Evolutionary conservation across 2,797 vertebrate genomes (phyloP).

Genomic region (Threskiornis aethiopicus): DNA sequence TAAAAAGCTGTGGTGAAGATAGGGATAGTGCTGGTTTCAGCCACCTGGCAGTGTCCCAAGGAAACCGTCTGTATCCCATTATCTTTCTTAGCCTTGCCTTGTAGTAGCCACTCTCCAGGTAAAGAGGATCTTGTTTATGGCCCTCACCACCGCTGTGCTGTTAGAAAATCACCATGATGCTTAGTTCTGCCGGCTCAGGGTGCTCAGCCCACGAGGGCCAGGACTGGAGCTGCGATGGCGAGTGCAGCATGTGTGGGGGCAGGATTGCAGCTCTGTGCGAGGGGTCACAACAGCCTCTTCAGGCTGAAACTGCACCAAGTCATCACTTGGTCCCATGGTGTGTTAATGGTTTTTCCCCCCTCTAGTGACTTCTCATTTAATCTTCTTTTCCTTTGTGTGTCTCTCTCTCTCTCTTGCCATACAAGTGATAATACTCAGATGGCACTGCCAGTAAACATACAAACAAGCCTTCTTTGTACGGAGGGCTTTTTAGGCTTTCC

Average conservation of each 20-base stretch:
- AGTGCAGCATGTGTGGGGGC: background rate
- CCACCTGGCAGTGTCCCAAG: background rate
- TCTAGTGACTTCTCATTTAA: background rate
- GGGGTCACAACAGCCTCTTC: background rate
- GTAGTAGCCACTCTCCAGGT: background rate
- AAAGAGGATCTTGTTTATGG: background rate
- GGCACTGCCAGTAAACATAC: background rate
- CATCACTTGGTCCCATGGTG: background rate
- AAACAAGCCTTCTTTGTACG: background rate
- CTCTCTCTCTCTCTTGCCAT: background rate
- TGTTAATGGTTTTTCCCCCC: background rate
- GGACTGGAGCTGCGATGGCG: background rate
- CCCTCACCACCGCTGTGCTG: background rate
- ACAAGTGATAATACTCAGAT: background rate
- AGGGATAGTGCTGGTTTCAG: background rate
- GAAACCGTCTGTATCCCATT: background rate
- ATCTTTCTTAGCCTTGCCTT: background rate
- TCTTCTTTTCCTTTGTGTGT: background rate
- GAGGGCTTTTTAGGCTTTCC: background rate
- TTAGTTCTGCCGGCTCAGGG: background rate
- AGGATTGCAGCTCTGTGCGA: background rate
- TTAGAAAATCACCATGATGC: background rate
- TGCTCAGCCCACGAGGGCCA: accelerated
- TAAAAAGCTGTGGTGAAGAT: accelerated
- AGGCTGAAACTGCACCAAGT: background rate